Evolutionary conservation across 2,113 vertebrate species (phyloP).

Genomic region (Hystrix brachyura): DNA sequence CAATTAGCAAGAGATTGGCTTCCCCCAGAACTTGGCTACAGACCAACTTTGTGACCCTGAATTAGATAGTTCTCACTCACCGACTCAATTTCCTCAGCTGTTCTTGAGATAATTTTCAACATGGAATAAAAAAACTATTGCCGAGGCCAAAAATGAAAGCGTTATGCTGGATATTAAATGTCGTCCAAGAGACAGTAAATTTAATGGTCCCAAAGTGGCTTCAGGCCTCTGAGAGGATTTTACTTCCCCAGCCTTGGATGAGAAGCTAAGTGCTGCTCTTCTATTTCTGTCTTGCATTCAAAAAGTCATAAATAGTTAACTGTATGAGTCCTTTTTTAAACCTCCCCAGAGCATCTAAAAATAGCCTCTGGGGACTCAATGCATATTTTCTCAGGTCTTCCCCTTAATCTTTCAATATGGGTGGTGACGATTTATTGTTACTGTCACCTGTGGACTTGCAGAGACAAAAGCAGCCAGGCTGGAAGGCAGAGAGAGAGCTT

Average conservation of each 20-base stretch:
- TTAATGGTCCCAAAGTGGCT: slow-evolving; percentile 67
- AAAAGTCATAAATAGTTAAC: slow-evolving; percentile 80
- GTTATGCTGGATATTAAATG: slow-evolving; percentile 15
- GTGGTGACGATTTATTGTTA: slow-evolving; percentile 56
- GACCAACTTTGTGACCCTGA: neutral
- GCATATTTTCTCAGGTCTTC: slow-evolving; percentile 72
- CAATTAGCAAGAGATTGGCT: neutral
- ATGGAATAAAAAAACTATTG: neutral
- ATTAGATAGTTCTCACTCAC: neutral
- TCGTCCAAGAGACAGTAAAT: slow-evolving; percentile 51
- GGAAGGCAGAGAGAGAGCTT: neutral
- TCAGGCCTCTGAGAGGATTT: slow-evolving; percentile 42
- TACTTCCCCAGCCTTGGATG: neutral
- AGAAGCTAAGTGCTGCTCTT: slow-evolving; percentile 43
- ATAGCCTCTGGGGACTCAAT: slow-evolving; percentile 66
- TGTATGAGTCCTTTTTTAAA: slow-evolving; percentile 58
- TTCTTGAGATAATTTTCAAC: slow-evolving; percentile 47
- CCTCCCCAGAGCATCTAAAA: slow-evolving; percentile 74
- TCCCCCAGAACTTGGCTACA: neutral
- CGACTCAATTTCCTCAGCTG: slow-evolving; percentile 44
- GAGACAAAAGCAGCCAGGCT: slow-evolving; percentile 37
- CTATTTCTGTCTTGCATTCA: slow-evolving; percentile 68
- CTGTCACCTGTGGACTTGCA: slow-evolving; percentile 53
- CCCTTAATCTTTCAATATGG: slow-evolving; percentile 65
- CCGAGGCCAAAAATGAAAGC: neutral